phyloP scores from a whole-genome alignment of 2,888 invertebrate genomes.

The Linnaemya tessellans region DNA sequence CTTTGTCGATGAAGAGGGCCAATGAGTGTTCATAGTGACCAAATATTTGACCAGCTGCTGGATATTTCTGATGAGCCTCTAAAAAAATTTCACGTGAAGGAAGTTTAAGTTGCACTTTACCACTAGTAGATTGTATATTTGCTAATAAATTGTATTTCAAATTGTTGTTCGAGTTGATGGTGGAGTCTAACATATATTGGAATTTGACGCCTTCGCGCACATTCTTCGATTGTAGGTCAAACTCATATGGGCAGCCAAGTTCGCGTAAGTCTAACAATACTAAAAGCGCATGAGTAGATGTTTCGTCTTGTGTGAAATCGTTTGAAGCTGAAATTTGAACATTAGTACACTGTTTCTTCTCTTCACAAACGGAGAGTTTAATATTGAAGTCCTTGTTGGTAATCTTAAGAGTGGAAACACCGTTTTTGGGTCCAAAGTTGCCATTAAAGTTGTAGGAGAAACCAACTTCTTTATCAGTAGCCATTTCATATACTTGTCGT shows the following conservation, averaged over 20 bases:
- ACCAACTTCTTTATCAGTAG: constrained; percentile 87
- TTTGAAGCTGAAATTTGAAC: constrained; percentile 84
- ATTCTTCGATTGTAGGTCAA: constrained; percentile 88
- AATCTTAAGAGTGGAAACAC: constrained; percentile 88
- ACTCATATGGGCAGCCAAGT: constrained; percentile 89
- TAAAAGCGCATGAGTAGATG: constrained; percentile 86
- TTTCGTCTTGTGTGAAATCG: constrained; percentile 77
- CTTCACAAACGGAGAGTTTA: constrained; percentile 89
- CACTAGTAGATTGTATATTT: constrained; percentile 86
- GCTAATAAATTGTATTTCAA: constrained; percentile 89
- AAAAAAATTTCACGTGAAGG: constrained; percentile 88
- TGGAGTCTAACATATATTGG: constrained; percentile 89
- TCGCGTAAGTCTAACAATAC: constrained; percentile 89
- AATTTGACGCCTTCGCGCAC: constrained; percentile 85
- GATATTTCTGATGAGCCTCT: constrained; percentile 85
- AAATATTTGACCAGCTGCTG: constrained; percentile 83
- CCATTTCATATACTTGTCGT: constrained; percentile 86
- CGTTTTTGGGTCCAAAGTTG: constrained; percentile 88
- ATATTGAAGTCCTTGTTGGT: constrained; percentile 89
- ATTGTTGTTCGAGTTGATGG: constrained; percentile 88
- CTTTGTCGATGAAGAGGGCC: constrained; percentile 88
- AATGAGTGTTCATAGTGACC: constrained; percentile 87
- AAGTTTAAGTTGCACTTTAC: constrained; percentile 86
- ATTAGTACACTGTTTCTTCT: constrained; percentile 90
- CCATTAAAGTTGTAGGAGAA: constrained; percentile 87